Evolutionary conservation across 2,888 invertebrate genomes (phyloP).

Genomic region (Calliscelio sp.): DNA sequence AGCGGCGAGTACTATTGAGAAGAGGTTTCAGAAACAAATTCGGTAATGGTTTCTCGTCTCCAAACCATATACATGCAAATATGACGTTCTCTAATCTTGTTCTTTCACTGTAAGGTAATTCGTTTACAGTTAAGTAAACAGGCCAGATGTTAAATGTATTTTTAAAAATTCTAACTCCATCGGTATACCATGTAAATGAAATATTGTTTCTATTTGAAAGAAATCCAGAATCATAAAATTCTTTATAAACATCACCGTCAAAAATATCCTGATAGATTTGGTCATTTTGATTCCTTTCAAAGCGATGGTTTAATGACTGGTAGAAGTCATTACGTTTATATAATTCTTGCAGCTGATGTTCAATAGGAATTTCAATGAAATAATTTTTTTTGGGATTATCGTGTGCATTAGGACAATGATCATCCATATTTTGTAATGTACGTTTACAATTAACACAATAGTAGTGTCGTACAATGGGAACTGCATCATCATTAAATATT

Average conservation of each 20-base stretch:
- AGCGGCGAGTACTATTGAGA: not conserved
- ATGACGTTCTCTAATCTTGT: not conserved
- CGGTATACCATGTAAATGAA: constrained; percentile 16
- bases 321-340: constrained; percentile 6
- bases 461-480: not conserved
- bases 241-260: constrained; percentile 3
- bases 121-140: constrained; percentile 9
- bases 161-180: constrained; percentile 27
- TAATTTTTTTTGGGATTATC: not conserved
- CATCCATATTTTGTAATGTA: not conserved
- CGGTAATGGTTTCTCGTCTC: not conserved
- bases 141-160: constrained; percentile 10
- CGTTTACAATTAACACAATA: constrained; percentile 9
- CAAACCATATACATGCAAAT: constrained; percentile 5
- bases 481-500: not conserved
- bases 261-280: not conserved
- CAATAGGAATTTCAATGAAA: not conserved
- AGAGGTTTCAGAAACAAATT: constrained; percentile 2
- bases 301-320: not conserved
- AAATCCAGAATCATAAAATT: not conserved
- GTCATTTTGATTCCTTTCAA: not conserved
- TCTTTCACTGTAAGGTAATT: constrained; percentile 10
- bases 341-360: not conserved
- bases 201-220: not conserved
- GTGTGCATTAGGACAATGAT: not conserved